A percentile compares a stretch with the other conserved stretches of the same genome.
Conservation (phyloP, 2,113 vertebrate genomes). For the Sinocyclocheilus maitianheensis region DNA sequence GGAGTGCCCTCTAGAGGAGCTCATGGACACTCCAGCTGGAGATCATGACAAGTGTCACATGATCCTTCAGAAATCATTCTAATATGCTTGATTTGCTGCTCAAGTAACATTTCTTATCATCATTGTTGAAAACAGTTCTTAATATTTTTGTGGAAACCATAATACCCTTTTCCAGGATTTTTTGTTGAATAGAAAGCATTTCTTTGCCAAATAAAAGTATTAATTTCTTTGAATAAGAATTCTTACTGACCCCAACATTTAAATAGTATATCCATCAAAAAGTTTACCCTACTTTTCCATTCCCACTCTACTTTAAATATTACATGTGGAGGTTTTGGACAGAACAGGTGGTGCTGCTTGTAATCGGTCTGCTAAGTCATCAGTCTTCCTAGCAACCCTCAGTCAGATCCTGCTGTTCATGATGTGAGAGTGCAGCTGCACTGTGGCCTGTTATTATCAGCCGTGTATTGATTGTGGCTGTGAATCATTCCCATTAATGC, state of each 20-base stretch:
- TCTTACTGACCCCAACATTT: neutral
- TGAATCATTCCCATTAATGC: constrained; percentile 72
- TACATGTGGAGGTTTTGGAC: neutral
- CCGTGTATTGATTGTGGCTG: constrained; percentile 64
- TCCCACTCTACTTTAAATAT: neutral
- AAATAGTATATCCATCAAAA: neutral
- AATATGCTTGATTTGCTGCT: neutral
- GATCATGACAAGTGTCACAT: neutral
- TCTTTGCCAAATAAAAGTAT: neutral
- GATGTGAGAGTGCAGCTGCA: constrained; percentile 39
- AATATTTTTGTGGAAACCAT: neutral
- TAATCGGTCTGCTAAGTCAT: constrained; percentile 51
- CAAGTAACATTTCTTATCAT: neutral
- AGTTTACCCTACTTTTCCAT: neutral
- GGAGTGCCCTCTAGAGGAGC: too few species aligned
- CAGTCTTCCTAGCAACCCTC: constrained; percentile 47
- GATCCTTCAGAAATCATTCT: neutral
- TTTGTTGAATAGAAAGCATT: neutral
- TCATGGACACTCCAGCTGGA: too few species aligned
- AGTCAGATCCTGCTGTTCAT: constrained; percentile 6
- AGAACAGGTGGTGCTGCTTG: neutral
- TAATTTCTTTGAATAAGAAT: neutral
- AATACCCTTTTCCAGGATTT: neutral
- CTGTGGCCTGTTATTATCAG: constrained; percentile 59
- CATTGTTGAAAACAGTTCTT: neutral